Evolutionary conservation across 2,797 vertebrate genomes (phyloP), one percentile per base, ranked within the genome.

Genomic region (Paratrypauchen microcephalus): DNA sequence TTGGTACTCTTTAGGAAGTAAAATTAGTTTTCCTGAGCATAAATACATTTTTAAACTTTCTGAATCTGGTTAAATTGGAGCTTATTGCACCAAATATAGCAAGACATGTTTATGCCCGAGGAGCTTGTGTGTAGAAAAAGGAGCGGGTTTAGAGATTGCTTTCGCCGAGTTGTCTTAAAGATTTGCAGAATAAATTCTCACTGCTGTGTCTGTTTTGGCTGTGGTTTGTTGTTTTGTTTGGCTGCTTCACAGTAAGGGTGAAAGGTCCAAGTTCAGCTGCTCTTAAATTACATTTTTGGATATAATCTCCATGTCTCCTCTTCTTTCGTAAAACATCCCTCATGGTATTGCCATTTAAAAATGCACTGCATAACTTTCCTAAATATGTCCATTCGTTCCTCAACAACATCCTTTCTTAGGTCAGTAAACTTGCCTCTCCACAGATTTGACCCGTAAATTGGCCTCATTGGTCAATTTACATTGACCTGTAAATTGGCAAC

Each of bases 71-170:
- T 24, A 63, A 63, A 63, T 63, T 63, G 24, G 39, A 63, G 36
- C 61, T 24, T 24, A 63, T 24, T 63, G 39, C 36, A 47, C 61
- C 36, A 45, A 63, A 63, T 63, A 45, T 24, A 63, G 61, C 61
- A 24, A 47, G 36, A 63, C 61, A 24, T 47, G 61, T 63, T 63
- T 63, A 63, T 63, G 61, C 61, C 61, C 39, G 36, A 47, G 61
- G 61, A 36, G 59, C 11, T 41, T n/a, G n/a, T 63, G 61, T 45
- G 47, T 63, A 24, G 61, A 45, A 63, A 45, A 62, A 62, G 5
- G 39, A 45, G 61, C 23, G 61, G 21, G 16, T 24, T 41, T 24
- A 23, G 28, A 32, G n/a, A 39, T 21, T 61, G 36, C 39, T 63
- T 63, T 23, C 47, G 36, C 36, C 13, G 39, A 63, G 61, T 41